These are phyloP conservation scores for Diploptera punctata DNA, from an alignment of 2,888 invertebrate genomes.

Conservation along the genomic window DNA sequence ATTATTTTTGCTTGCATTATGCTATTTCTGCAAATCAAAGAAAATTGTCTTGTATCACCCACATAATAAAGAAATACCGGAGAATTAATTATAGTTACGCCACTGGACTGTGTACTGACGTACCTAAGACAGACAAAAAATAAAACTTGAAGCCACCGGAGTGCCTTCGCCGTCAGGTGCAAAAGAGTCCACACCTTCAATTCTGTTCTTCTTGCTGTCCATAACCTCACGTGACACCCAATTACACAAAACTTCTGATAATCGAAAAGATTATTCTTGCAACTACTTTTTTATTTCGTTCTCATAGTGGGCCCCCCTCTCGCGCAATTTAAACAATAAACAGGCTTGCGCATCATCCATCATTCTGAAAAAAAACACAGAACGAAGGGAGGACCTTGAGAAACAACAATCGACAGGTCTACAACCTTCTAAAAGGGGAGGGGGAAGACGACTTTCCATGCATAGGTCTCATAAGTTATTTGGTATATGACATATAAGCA, in stretches of 20 bases:
- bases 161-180: not conserved
- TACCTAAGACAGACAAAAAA: too few species aligned
- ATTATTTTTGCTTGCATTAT: too few species aligned
- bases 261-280: slow-evolving; percentile 41
- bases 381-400: not conserved
- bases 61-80: too few species aligned
- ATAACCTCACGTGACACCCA: slow-evolving; percentile 39
- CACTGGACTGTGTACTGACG: not conserved
- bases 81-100: too few species aligned
- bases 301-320: slow-evolving; percentile 26
- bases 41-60: too few species aligned
- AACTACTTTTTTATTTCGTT: slow-evolving; percentile 19
- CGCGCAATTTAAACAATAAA: slow-evolving; percentile 38
- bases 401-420: slow-evolving; percentile 20
- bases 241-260: slow-evolving; percentile 40
- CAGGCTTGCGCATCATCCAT: slow-evolving; percentile 32
- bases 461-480: slow-evolving; percentile 23
- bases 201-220: slow-evolving; percentile 23
- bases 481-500: slow-evolving; percentile 23
- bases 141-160: not conserved
- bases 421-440: slow-evolving; percentile 3
- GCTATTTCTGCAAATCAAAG: too few species aligned
- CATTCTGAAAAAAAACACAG: not conserved
- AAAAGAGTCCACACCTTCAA: slow-evolving; percentile 5
- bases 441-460: slow-evolving; percentile 6